These are phyloP conservation scores for Plecturocebus donacophilus DNA, from an alignment of 2,113 vertebrate species.

Conservation along the genomic window DNA sequence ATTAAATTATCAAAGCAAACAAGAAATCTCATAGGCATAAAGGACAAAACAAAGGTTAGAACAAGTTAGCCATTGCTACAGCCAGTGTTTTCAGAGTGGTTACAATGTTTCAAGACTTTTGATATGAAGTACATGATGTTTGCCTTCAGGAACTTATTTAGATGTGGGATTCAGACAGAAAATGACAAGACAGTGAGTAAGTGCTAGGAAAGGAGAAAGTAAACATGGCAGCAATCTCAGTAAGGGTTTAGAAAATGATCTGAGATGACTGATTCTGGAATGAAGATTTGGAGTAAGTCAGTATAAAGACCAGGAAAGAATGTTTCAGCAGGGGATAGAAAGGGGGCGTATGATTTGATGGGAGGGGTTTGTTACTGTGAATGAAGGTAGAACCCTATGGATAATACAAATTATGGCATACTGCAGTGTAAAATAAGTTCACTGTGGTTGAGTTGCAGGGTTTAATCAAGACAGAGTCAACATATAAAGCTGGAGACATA, in stretches of 20 bases:
- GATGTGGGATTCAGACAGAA: neutral
- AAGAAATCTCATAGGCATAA: neutral
- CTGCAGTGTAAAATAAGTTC: neutral
- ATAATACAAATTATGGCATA: neutral
- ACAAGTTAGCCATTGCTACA: neutral
- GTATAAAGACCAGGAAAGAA: neutral
- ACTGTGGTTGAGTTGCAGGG: neutral
- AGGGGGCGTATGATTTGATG: neutral
- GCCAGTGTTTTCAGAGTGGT: neutral
- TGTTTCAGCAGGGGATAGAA: neutral
- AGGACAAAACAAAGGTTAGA: neutral
- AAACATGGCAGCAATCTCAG: neutral
- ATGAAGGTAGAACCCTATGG: neutral
- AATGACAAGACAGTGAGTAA: neutral
- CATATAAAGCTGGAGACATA: neutral
- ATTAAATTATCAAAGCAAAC: neutral
- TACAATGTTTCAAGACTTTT: neutral
- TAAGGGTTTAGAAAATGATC: neutral
- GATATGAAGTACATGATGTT: neutral
- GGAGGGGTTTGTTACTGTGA: accelerated
- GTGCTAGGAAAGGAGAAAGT: neutral
- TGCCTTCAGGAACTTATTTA: neutral
- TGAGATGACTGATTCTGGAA: neutral
- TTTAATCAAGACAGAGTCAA: neutral
- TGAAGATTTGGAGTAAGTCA: neutral